These are phyloP conservation scores for Tetramorium alpestre DNA, from an alignment of 1,140 invertebrate genomes.

Conservation along the genomic window DNA sequence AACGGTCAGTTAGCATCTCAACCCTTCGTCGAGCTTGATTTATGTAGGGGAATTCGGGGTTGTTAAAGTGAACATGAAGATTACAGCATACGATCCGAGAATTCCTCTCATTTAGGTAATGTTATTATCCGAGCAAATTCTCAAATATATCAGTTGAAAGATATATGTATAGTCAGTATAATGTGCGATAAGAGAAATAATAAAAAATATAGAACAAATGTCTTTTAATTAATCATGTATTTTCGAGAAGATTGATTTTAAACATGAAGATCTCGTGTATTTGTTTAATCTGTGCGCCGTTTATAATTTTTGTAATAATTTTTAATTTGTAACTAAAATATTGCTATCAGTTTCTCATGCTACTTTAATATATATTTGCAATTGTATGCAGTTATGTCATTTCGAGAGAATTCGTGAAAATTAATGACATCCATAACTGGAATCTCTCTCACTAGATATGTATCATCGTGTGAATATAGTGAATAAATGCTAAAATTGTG, in stretches of 20 bases:
- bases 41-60: too few relatives aligned
- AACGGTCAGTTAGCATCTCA: conserved; percentile 4
- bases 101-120: background rate
- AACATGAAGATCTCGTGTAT: background rate
- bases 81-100: background rate
- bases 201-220: background rate
- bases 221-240: background rate
- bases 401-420: background rate
- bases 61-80: background rate
- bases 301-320: background rate
- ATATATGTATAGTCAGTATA: background rate
- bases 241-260: background rate
- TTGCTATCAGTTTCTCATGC: too few relatives aligned
- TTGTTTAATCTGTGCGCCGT: background rate
- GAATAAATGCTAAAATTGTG: background rate
- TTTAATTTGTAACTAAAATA: background rate
- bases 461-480: background rate
- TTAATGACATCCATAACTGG: background rate
- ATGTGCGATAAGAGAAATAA: background rate
- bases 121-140: background rate
- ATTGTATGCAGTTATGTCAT: background rate
- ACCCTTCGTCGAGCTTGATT: background rate
- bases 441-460: too few relatives aligned
- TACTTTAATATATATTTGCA: background rate
- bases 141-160: background rate